Evolutionary conservation across 2,888 invertebrate species (phyloP), one percentile per base, ranked within the genome.

Genomic region (Lasioglossum marginatum): DNA sequence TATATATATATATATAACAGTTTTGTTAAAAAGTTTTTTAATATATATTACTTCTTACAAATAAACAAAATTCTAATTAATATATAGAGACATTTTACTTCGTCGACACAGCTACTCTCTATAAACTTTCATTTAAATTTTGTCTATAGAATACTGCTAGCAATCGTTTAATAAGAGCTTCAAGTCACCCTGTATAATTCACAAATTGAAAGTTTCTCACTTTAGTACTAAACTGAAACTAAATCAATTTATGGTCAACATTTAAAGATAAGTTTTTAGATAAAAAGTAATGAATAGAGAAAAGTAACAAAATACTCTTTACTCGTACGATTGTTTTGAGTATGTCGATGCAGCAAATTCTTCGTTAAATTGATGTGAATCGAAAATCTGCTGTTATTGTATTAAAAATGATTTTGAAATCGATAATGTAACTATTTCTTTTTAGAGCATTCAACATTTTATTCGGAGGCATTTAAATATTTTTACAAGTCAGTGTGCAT

Each of bases 391-490:
- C 27, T 66, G 19, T 31, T 60, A 63, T 31, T 66, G 63, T 6
- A 52, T 31, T 19, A 19, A 34, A 34, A 19, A 34, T 66, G 6
- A 34, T 34, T 34, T 34, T 31, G 34, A 34, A 66, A 16, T 66
- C 19, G 16, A 19, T 66, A 66, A 66, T 66, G 34, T 66, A 66
- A 66, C 66, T 66, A 66, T 34, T 19, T 66, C 34, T 66, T 66
- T 34, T 66, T 27, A 5, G 16, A 8, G 66, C 66, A 66, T 66
- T 19, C 19, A 16, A 34, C 16, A 34, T 8, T 66, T 34, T 19
- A 66, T 34, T 66, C 66, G 34, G 34, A 66, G 66, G 66, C 66
- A 19, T 34, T 66, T 31, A 6, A 66, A 66, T 66, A 66, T 66
- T 34, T 66, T 66, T 8, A 66, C 34, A 19, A 31, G 6, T 34